phyloP scores from a whole-genome alignment of 2,113 vertebrate genomes.

The Pleuronectes platessa region DNA sequence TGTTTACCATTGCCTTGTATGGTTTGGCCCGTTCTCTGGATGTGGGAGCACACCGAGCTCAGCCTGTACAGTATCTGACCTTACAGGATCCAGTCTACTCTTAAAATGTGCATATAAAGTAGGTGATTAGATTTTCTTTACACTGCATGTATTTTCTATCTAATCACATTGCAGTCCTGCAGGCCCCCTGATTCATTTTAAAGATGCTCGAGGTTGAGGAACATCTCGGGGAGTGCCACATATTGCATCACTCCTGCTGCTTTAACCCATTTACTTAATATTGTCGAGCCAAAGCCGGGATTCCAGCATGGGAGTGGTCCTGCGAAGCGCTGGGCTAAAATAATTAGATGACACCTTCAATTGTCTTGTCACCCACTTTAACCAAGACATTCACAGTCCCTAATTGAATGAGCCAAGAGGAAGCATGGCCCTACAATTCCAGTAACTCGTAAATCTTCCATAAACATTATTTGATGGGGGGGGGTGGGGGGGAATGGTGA shows the following conservation, averaged over 20 bases:
- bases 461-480: constrained; percentile 82
- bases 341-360: constrained; percentile 85
- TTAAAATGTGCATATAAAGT: no score
- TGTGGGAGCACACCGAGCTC: background rate
- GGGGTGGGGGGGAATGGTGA: constrained; percentile 48
- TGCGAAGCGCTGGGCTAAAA: constrained; percentile 73
- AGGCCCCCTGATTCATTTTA: constrained; percentile 80
- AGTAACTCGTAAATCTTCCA: constrained; percentile 82
- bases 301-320: constrained; percentile 61
- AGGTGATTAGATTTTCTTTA: constrained; percentile 75
- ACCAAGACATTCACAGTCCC: constrained; percentile 71
- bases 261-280: constrained; percentile 82
- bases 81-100: constrained; percentile 13
- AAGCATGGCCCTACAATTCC: constrained; percentile 75
- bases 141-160: constrained; percentile 70
- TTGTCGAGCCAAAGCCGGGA: constrained; percentile 64
- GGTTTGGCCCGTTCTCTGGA: constrained; percentile 41
- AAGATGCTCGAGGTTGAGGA: constrained; percentile 74
- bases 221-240: constrained; percentile 77
- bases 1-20: constrained; percentile 33
- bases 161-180: constrained; percentile 79
- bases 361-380: constrained; percentile 80
- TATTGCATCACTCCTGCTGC: constrained; percentile 81
- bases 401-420: constrained; percentile 82
- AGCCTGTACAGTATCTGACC: constrained; percentile 64